Evolutionary conservation across 2,797 vertebrate genomes (phyloP), one percentile per base, ranked within the genome.

Genomic region (Hippopotamyrus pictus): DNA sequence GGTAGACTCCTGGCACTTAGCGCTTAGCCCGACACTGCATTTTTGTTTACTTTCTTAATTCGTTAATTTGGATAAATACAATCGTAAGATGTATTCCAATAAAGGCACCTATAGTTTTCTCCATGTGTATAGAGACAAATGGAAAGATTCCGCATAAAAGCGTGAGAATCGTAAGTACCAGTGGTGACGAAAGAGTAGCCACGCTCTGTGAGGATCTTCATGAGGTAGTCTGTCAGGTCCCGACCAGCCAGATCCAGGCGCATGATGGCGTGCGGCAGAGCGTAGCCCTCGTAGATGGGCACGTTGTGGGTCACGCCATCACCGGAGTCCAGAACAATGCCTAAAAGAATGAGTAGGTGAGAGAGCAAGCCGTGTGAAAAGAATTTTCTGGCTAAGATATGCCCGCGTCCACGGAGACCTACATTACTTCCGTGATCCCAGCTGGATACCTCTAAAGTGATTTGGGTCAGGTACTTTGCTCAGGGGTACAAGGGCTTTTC

Each of bases 171-270:
- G 2, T 29, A 11, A 65, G 82, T 85, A 95, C 95, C 95, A 0
- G 94, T 95, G 85, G 95, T 95, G 89, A 96, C 94, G 44, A 96
- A 96, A 62, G 95, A 95, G 93, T 95, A 95, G 89, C 95, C 95
- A 3, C 92, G 90, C 91, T 96, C 95, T 0, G 94, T 95, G 86
- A 96, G 92, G 91, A 95, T 96, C 92, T 96, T 96, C 94, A 95
- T 95, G 62, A 95, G 94, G 91, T 95, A 94, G 92, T 96, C 95
- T 37, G 95, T 97, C 86, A 95, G 94, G 92, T 96, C 94, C 82
- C 93, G 92, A 73, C 95, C 95, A 0, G 92, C 95, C 92, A 95
- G 53, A 89, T 96, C 94, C 93, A 95, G 93, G 79, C 93, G 93
- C 95, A 95, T 95, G 93, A 95, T 95, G 90, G 95, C 92, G 46